These are phyloP conservation scores for Cryptoprocta ferox DNA, from an alignment of 2,797 vertebrate genomes.

Conservation along the genomic window DNA sequence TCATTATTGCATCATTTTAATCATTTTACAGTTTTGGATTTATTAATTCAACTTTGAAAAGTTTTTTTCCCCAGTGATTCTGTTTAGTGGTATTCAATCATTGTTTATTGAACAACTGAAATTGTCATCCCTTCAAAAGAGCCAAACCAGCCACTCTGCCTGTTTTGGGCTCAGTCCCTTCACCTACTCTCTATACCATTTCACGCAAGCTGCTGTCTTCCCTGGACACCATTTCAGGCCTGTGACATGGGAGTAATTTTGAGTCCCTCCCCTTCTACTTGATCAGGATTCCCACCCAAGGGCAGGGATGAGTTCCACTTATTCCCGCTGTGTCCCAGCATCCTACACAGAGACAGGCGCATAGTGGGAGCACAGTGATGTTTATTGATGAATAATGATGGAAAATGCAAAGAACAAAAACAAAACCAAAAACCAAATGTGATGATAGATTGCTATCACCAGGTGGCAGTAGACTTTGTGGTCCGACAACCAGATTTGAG, in stretches of 20 bases:
- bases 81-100: background rate
- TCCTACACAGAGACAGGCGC: background rate
- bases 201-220: background rate
- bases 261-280: background rate
- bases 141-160: background rate
- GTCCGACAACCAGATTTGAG: background rate
- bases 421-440: background rate
- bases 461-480: background rate
- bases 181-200: background rate
- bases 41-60: conserved; percentile 52
- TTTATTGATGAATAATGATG: background rate
- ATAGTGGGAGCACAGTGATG: background rate
- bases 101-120: background rate
- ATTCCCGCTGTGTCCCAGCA: background rate
- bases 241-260: background rate
- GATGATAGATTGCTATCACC: background rate
- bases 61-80: conserved; percentile 4
- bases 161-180: background rate
- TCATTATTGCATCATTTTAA: conserved; percentile 31
- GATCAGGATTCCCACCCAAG: background rate
- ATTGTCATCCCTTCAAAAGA: background rate
- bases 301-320: background rate
- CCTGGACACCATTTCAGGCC: background rate
- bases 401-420: background rate
- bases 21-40: conserved; percentile 36